phyloP scores from a whole-genome alignment of 2,888 invertebrate species.

The Lysandra bellargus region DNA sequence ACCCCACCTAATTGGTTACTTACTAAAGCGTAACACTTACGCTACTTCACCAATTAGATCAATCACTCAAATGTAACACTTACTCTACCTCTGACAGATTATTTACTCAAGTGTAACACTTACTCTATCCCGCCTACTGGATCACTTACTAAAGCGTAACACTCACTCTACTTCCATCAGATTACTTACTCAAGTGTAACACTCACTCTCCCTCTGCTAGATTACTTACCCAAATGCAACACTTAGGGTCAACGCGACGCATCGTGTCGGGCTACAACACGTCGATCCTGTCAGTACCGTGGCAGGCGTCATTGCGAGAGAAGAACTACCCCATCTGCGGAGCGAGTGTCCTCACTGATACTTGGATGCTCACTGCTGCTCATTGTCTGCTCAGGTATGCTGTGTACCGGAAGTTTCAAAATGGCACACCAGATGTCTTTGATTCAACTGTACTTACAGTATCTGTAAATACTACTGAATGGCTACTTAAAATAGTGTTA shows the following conservation, averaged over 20 bases:
- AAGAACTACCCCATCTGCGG: slow-evolving; percentile 76
- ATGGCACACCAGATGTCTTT: too few relatives aligned
- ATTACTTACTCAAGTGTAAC: neutral
- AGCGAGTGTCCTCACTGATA: slow-evolving; percentile 70
- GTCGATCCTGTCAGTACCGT: slow-evolving; percentile 75
- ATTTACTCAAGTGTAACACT: too few relatives aligned
- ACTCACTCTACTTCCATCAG: neutral
- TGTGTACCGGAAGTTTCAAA: neutral
- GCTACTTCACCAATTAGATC: too few relatives aligned
- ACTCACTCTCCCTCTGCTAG: neutral
- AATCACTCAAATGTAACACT: too few relatives aligned
- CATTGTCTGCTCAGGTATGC: slow-evolving; percentile 69
- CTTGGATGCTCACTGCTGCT: slow-evolving; percentile 75
- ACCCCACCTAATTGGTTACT: too few relatives aligned
- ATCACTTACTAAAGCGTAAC: too few relatives aligned
- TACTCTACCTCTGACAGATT: too few relatives aligned
- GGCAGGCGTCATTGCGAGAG: slow-evolving; percentile 76
- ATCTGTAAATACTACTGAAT: too few relatives aligned
- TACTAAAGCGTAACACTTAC: too few relatives aligned
- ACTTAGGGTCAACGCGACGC: slow-evolving; percentile 58
- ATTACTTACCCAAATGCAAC: neutral
- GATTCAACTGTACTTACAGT: too few relatives aligned
- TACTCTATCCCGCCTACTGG: too few relatives aligned
- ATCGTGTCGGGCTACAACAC: slow-evolving; percentile 76
- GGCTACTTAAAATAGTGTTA: too few relatives aligned